Percentiles rank a stretch among this genome's conserved stretches.
Conservation (phyloP, 2,888 invertebrate genomes). For the Microlaimidae sp. region DNA sequence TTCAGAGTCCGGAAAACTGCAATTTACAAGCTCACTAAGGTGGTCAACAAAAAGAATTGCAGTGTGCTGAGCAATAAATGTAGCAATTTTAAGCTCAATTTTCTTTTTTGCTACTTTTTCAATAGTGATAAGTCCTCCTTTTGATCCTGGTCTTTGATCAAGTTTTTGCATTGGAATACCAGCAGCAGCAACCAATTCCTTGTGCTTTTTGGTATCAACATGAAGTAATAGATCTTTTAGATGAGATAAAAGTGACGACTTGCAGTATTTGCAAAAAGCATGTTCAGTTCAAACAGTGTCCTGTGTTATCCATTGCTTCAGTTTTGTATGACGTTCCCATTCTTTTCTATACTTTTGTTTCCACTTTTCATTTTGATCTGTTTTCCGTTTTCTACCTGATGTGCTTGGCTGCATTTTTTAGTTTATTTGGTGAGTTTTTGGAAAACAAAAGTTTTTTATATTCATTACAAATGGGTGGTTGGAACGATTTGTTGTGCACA, state of each 20-base stretch:
- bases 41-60: not conserved
- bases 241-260: not conserved
- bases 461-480: too few relatives aligned
- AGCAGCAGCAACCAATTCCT: not conserved
- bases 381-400: too few relatives aligned
- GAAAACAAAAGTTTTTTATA: too few relatives aligned
- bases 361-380: too few relatives aligned
- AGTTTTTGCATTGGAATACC: too few relatives aligned
- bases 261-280: not conserved
- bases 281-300: not conserved
- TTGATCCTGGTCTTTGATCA: not conserved
- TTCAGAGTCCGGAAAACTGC: not conserved
- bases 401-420: too few relatives aligned
- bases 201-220: not conserved
- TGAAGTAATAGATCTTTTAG: not conserved
- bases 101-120: not conserved
- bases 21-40: not conserved
- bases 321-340: not conserved
- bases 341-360: not conserved
- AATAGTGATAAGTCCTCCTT: not conserved
- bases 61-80: not conserved
- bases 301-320: not conserved
- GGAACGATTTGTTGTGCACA: too few relatives aligned
- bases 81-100: not conserved
- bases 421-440: too few relatives aligned